phyloP scores from a whole-genome alignment of 2,797 vertebrate genomes.

The Pseudomugil gertrudae region DNA sequence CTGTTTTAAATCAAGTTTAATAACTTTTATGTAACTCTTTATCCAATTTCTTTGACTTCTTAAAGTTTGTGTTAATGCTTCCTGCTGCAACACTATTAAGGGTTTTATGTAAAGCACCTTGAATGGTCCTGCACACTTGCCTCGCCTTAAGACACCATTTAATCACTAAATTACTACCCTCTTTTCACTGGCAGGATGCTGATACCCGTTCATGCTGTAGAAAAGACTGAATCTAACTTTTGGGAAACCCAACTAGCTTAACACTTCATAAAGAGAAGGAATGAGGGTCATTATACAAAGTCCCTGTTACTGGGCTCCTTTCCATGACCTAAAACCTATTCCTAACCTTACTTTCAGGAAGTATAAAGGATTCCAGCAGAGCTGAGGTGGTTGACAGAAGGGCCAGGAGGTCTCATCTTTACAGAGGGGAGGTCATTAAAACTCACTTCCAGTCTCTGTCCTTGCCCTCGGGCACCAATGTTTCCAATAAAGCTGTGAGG shows the following conservation, averaged over 20 bases:
- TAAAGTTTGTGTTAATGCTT: too few species aligned
- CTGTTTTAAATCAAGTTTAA: too few species aligned
- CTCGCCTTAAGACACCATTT: conserved; percentile 32
- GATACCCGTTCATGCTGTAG: conserved; percentile 13
- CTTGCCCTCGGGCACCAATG: conserved; percentile 41
- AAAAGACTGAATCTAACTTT: conserved; percentile 1
- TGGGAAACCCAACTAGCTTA: conserved; percentile 2
- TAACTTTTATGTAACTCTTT: too few species aligned
- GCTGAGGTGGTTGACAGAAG: conserved; percentile 56
- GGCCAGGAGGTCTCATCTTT: conserved; percentile 58
- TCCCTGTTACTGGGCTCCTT: conserved; percentile 20
- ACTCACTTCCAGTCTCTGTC: conserved; percentile 50
- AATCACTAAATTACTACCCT: conserved; percentile 10
- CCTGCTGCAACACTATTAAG: too few species aligned
- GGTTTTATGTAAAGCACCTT: too few species aligned
- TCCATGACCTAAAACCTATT: conserved; percentile 46
- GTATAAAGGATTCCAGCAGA: conserved; percentile 56
- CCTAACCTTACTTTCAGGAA: conserved; percentile 63
- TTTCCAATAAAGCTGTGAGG: conserved; percentile 64
- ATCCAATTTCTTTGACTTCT: too few species aligned
- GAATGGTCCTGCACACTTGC: too few species aligned
- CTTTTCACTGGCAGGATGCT: conserved; percentile 9
- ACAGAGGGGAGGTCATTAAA: conserved; percentile 63
- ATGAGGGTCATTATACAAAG: conserved; percentile 17
- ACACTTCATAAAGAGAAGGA: conserved; percentile 18